These are phyloP conservation scores for Melanchra persicariae DNA, from an alignment of 2,888 invertebrate genomes.

Conservation along the genomic window DNA sequence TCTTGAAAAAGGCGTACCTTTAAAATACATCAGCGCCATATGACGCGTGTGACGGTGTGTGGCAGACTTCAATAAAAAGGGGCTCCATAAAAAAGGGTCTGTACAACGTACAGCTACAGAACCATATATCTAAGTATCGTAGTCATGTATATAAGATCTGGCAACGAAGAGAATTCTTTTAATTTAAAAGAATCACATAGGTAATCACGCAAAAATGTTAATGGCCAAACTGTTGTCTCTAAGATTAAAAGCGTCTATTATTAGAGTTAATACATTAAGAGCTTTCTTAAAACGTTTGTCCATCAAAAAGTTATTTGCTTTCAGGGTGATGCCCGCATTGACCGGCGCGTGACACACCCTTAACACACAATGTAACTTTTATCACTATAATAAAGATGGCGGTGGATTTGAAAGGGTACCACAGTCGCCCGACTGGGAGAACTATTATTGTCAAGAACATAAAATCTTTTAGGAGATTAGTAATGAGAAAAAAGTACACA, in stretches of 20 bases:
- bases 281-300: conserved; percentile 55
- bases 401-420: conserved; percentile 61
- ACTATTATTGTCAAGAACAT: conserved; percentile 62
- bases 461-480: conserved; percentile 62
- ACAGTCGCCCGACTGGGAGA: conserved; percentile 53
- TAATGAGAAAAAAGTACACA: conserved; percentile 54
- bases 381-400: conserved; percentile 67
- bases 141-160: conserved; percentile 1
- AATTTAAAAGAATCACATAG: neutral
- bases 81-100: conserved; percentile 35
- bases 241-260: conserved; percentile 34
- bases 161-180: conserved; percentile 12
- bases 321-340: conserved; percentile 60
- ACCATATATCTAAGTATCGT: neutral
- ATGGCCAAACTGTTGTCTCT: conserved; percentile 22
- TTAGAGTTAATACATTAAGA: conserved; percentile 59
- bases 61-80: conserved; percentile 52
- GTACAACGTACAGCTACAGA: conserved; percentile 11
- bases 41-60: conserved; percentile 44
- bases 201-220: conserved; percentile 22
- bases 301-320: conserved; percentile 59
- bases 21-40: conserved; percentile 58
- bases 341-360: conserved; percentile 62
- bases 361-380: conserved; percentile 67
- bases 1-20: conserved; percentile 34